Evolutionary conservation across 1,140 invertebrate species (phyloP).

Genomic region (Drosophila carrolli): DNA sequence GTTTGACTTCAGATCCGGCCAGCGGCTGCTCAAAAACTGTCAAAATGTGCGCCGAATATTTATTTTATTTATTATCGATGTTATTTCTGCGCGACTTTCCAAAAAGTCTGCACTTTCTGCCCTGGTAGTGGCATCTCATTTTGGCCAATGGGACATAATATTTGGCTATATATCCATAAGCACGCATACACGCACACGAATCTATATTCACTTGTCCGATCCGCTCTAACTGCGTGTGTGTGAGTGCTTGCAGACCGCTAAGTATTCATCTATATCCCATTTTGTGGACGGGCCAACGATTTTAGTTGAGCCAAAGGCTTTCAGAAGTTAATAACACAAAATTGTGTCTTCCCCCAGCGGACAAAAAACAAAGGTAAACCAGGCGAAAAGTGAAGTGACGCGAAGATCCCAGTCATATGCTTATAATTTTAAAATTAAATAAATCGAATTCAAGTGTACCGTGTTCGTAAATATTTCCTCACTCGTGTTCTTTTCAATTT

Average conservation of each 20-base stretch:
- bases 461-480: conserved; percentile 58
- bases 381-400: conserved; percentile 15
- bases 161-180: conserved; percentile 34
- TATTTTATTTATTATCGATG: conserved; percentile 82
- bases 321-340: conserved; percentile 71
- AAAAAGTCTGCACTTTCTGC: conserved; percentile 58
- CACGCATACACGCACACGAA: conserved; percentile 16
- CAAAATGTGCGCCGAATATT: conserved; percentile 58
- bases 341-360: conserved; percentile 55
- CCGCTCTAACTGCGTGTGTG: conserved; percentile 34
- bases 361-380: conserved; percentile 36
- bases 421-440: conserved; percentile 4
- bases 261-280: conserved; percentile 51
- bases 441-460: conserved; percentile 65
- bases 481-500: conserved; percentile 33
- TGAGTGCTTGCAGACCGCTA: conserved; percentile 31
- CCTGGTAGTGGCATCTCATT: conserved; percentile 57
- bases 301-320: conserved; percentile 81
- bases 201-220: conserved; percentile 55
- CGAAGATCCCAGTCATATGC: conserved; percentile 8
- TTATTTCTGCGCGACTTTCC: conserved; percentile 62
- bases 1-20: conserved; percentile 32
- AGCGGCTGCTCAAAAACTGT: conserved; percentile 75
- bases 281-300: conserved; percentile 49
- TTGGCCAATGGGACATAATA: conserved; percentile 44